phyloP scores from a whole-genome alignment of 1,140 invertebrate species.

The Bilobella aurantiaca region DNA sequence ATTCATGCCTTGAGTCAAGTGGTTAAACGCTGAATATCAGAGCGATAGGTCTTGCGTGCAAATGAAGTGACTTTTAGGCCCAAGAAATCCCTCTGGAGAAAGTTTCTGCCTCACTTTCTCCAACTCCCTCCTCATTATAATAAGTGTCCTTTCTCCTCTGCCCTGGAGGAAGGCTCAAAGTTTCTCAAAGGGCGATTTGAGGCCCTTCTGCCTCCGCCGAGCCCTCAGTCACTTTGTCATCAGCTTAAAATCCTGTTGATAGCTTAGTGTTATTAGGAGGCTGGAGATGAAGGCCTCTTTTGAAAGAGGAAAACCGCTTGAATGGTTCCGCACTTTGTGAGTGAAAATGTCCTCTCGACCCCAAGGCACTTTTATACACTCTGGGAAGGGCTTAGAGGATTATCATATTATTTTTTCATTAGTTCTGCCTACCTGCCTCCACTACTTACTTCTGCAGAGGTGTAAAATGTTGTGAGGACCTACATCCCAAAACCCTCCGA shows the following conservation, averaged over 20 bases:
- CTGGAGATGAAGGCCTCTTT: too few species aligned
- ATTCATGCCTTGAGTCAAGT: too few species aligned
- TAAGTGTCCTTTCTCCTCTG: neutral
- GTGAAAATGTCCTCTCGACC: neutral
- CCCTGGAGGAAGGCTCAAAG: neutral
- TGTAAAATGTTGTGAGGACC: neutral
- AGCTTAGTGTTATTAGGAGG: neutral
- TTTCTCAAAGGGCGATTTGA: neutral
- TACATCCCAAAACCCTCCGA: too few species aligned
- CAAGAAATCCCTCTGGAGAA: neutral
- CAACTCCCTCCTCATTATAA: neutral
- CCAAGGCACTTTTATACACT: neutral
- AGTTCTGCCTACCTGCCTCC: neutral
- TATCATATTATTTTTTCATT: conserved; percentile 8
- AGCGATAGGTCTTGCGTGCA: too few species aligned
- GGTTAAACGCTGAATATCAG: too few species aligned
- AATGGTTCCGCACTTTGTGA: neutral
- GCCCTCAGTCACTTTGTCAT: neutral
- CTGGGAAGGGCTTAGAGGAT: neutral
- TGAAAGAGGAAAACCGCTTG: neutral
- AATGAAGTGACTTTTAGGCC: too few species aligned
- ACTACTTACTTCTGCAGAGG: neutral
- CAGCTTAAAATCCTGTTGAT: neutral
- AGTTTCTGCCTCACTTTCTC: neutral
- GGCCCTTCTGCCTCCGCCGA: neutral